These are phyloP conservation scores for Scartelaos histophorus DNA, from an alignment of 2,113 vertebrate genomes.

Conservation along the genomic window DNA sequence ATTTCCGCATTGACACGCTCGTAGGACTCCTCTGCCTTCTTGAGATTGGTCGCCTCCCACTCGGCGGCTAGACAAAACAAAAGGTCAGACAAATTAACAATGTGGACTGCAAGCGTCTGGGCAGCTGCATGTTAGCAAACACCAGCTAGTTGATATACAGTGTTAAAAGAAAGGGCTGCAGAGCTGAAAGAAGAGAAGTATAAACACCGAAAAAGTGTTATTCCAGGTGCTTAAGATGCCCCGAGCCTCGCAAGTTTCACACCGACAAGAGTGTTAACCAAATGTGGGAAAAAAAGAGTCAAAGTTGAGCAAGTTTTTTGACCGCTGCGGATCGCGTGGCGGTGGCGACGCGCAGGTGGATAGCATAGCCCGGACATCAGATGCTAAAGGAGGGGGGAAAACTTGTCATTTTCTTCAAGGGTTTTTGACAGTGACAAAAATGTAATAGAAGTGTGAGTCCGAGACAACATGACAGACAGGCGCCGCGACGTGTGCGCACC, in stretches of 20 bases:
- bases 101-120: conserved; percentile 42
- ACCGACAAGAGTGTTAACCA: conserved; percentile 42
- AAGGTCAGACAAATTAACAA: conserved; percentile 68
- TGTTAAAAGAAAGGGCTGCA: conserved; percentile 19
- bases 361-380: neutral
- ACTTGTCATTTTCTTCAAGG: conserved; percentile 9
- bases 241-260: conserved; percentile 32
- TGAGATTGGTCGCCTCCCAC: conserved; percentile 63
- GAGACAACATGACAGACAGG: conserved; percentile 9
- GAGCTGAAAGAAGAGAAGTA: conserved; percentile 31
- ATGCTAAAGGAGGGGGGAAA: conserved; percentile 6
- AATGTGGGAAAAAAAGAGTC: conserved; percentile 13
- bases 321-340: conserved; percentile 26
- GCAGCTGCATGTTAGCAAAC: conserved; percentile 59
- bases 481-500: conserved; percentile 5
- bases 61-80: conserved; percentile 67
- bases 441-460: conserved; percentile 12
- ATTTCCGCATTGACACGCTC: conserved; percentile 70
- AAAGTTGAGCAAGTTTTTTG: conserved; percentile 18
- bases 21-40: conserved; percentile 71
- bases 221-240: conserved; percentile 51
- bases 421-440: conserved; percentile 11
- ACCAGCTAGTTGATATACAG: conserved; percentile 43
- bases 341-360: conserved; percentile 14
- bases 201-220: conserved; percentile 29